Percentiles rank a stretch among this genome's conserved stretches.
Conservation (phyloP, 2,113 vertebrate genomes). For the Osmerus mordax region DNA sequence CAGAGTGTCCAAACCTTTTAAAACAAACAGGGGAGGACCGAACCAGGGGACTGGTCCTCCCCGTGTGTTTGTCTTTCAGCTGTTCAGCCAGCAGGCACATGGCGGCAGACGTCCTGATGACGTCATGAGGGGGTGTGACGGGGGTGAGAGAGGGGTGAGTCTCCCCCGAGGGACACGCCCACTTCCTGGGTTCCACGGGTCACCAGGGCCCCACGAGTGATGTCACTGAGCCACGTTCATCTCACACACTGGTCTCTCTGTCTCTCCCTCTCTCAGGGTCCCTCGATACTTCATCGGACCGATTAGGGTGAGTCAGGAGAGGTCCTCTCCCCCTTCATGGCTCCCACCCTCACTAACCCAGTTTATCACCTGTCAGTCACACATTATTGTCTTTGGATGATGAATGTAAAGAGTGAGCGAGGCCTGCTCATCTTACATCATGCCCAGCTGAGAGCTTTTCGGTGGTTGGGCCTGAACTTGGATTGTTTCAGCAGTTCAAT, state of each 20-base stretch:
- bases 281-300: not conserved
- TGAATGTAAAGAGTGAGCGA: conserved; percentile 32
- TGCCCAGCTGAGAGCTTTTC: conserved; percentile 16
- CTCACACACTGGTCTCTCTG: conserved; percentile 6
- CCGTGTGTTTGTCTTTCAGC: not conserved
- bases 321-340: too few relatives aligned
- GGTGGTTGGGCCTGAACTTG: not conserved
- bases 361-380: too few relatives aligned
- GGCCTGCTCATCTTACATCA: conserved; percentile 45
- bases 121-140: conserved; percentile 56
- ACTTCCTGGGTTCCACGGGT: conserved; percentile 54
- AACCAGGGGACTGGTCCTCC: too few relatives aligned
- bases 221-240: conserved; percentile 45
- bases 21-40: conserved; percentile 30
- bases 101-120: conserved; percentile 50
- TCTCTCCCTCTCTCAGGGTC: not conserved
- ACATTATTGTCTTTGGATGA: conserved; percentile 30
- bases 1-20: conserved; percentile 31
- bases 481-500: not conserved
- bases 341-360: too few relatives aligned
- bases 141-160: conserved; percentile 54
- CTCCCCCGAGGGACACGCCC: conserved; percentile 58
- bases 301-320: too few relatives aligned
- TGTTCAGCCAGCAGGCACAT: conserved; percentile 28
- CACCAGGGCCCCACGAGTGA: conserved; percentile 31